These are phyloP conservation scores for Toxotes chatareus DNA, from an alignment of 2,113 vertebrate species.

Conservation along the genomic window DNA sequence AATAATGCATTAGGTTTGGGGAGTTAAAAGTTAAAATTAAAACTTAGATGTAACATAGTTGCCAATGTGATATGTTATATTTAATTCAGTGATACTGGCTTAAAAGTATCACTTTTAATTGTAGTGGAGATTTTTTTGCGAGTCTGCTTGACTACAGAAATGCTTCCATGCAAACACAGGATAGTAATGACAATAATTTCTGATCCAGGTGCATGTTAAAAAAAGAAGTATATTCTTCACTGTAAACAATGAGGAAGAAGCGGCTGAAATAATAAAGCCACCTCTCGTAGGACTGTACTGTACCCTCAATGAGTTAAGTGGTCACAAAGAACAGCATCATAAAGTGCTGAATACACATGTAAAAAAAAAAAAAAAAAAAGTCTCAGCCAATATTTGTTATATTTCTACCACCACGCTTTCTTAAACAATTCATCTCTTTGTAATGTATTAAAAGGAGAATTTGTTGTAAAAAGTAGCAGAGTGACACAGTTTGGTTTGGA, in stretches of 20 bases:
- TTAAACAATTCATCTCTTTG: constrained; percentile 22
- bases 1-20: constrained; percentile 21
- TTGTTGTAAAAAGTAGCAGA: constrained; percentile 18
- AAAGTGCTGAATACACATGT: constrained; percentile 63
- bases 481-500: constrained; percentile 42
- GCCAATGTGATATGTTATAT: not conserved
- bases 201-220: constrained; percentile 3
- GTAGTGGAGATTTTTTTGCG: constrained; percentile 1
- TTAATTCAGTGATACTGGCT: not conserved
- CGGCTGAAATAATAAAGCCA: not conserved
- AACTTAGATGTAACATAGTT: constrained; percentile 12
- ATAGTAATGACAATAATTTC: constrained; percentile 1
- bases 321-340: constrained; percentile 70
- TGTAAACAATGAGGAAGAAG: constrained; percentile 57
- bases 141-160: not conserved
- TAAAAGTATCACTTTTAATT: not conserved
- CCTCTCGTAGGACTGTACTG: constrained; percentile 23
- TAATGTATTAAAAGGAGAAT: constrained; percentile 28
- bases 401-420: constrained; percentile 24
- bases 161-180: not conserved
- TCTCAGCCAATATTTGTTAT: constrained; percentile 21
- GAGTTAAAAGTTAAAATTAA: constrained; percentile 5
- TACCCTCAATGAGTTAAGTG: constrained; percentile 54
- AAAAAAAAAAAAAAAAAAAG: constrained; percentile 33
- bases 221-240: constrained; percentile 33